Evolutionary conservation across 2,797 vertebrate genomes (phyloP).

Genomic region (Sebastes miniatus): DNA sequence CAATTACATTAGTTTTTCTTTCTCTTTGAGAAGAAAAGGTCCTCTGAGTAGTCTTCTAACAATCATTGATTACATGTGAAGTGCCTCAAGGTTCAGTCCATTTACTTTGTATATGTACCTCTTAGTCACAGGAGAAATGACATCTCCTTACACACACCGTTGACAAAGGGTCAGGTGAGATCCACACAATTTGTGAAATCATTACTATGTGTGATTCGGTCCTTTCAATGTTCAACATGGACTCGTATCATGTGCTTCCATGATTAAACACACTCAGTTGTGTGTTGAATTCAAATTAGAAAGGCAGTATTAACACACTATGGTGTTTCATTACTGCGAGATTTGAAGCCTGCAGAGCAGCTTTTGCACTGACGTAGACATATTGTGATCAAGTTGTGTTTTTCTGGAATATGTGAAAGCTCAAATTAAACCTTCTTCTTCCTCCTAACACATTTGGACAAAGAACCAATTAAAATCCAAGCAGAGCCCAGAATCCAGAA

Average conservation of each 20-base stretch:
- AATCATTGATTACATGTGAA: neutral
- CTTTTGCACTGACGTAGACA: neutral
- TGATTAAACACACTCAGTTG: neutral
- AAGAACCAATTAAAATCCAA: neutral
- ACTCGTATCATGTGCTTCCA: neutral
- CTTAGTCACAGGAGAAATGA: neutral
- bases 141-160: neutral
- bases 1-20: neutral
- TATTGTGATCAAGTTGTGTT: neutral
- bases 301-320: neutral
- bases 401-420: neutral
- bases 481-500: neutral
- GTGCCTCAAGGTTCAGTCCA: neutral
- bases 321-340: neutral
- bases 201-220: neutral
- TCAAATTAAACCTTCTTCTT: neutral
- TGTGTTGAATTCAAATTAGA: neutral
- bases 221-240: neutral
- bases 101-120: neutral
- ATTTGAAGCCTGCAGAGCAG: neutral
- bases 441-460: neutral
- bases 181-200: neutral
- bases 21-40: neutral
- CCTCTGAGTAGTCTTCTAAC: neutral
- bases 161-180: neutral